Base-by-base conservation (phyloP, 2,113 vertebrate genomes). In the Poeciliopsis retropinna region DNA sequence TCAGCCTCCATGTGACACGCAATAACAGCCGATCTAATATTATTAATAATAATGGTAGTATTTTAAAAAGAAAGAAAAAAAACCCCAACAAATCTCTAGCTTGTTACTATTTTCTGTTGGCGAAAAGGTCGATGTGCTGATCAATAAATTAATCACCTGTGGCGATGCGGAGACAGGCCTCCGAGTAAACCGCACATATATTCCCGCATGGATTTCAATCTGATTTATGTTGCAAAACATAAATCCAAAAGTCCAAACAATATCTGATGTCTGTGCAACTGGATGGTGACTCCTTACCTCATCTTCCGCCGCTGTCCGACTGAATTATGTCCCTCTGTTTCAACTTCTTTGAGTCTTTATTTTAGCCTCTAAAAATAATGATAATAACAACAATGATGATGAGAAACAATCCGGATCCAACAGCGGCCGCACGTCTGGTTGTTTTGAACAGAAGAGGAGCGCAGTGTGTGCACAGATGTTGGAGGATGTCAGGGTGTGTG, bases 211-310 rank as follows among this genome's bases (percentile, higher is more conserved):
- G 44, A 47, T 7, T 19, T 47, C 15, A 25, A 25, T 57, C 51
- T 57, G 17, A n/a, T 57, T 25, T 8, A 25, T 8, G 47, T 25
- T 57, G 51, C 25, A 11, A 57, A 57, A 57, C 8, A n/a, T n/a
- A n/a, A n/a, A n/a, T n/a, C n/a, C n/a, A n/a, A n/a, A n/a, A 47
- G 5, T 19, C 44, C 17, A 47, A 22, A n/a, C 22, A 57, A 57
- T 11, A 6, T 3, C 9, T 57, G 9, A 57, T 57, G 51, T 54
- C 17, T 57, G 63, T 82, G 68, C 81, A 75, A 72, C 61, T 31
- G 68, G 67, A 67, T 66, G 68, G 37, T 32, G 72, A 62, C 65
- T 73, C 64, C 92, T 93, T 91, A 95, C 93, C 93, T 94, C 94
- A 95, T 95, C 76, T 62, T 91, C 82, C 81, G 79, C 84, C 72